Evolutionary conservation across 2,888 invertebrate genomes (phyloP).

Genomic region (Cephus nigrinus): DNA sequence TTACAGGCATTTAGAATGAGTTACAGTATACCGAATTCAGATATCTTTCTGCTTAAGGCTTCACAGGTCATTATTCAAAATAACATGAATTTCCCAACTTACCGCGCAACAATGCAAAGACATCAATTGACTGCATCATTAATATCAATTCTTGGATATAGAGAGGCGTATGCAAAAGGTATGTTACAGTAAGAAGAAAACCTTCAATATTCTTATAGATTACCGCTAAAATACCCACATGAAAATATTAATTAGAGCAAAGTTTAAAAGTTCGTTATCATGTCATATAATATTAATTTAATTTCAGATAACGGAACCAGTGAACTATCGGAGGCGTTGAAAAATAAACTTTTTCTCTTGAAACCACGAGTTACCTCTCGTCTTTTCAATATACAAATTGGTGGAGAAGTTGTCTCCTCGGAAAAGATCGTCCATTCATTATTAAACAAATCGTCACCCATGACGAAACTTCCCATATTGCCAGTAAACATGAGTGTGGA

Average conservation of each 20-base stretch:
- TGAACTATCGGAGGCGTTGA: background rate
- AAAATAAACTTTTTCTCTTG: background rate
- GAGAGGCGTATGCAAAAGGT: background rate
- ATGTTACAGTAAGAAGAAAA: background rate
- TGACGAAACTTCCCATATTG: background rate
- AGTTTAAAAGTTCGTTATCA: too few relatives aligned
- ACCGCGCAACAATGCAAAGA: background rate
- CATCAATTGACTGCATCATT: background rate
- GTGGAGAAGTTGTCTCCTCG: background rate
- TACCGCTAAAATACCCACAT: too few relatives aligned
- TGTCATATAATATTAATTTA: background rate
- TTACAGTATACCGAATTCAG: background rate
- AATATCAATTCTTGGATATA: background rate
- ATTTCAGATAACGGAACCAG: background rate
- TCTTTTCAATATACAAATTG: background rate
- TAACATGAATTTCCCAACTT: background rate
- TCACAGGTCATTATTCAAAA: background rate
- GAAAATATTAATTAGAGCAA: too few relatives aligned
- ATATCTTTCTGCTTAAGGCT: background rate
- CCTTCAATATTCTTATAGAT: background rate
- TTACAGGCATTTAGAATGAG: background rate
- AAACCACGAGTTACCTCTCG: background rate
- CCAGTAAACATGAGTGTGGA: background rate
- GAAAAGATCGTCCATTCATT: background rate
- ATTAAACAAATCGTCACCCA: background rate